A percentile compares a stretch with the other conserved stretches of the same genome.
Evolutionary conservation across 2,113 vertebrate genomes (phyloP).

Genomic region (Mionectes macconnelli): DNA sequence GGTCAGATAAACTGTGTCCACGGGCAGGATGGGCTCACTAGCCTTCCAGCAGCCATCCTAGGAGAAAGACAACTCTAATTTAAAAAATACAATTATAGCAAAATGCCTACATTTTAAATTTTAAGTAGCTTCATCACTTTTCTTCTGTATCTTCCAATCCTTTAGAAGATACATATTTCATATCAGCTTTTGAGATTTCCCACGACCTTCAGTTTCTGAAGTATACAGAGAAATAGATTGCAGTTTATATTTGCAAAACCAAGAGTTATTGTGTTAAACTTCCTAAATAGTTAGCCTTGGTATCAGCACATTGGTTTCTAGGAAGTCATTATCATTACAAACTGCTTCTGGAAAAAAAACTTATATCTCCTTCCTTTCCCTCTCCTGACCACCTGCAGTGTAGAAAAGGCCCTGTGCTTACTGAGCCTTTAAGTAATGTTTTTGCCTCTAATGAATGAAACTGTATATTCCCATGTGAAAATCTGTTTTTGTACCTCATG

Average conservation of each 20-base stretch:
- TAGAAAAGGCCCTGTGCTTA: not conserved
- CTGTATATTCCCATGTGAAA: not conserved
- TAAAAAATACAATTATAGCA: not conserved
- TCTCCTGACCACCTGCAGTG: not conserved
- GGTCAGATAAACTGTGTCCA: no score
- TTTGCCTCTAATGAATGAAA: not conserved
- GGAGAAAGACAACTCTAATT: no score
- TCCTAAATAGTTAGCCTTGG: not conserved
- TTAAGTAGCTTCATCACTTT: not conserved
- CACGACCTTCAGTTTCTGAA: not conserved
- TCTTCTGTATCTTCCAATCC: not conserved
- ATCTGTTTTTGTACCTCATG: not conserved
- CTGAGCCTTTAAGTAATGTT: not conserved
- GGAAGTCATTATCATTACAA: not conserved
- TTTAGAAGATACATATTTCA: not conserved
- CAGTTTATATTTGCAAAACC: not conserved
- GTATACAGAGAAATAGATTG: not conserved
- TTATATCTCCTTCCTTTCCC: not conserved
- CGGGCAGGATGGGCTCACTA: no score
- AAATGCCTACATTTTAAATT: not conserved
- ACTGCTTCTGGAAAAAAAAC: not conserved
- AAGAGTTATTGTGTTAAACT: not conserved
- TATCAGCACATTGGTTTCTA: not conserved
- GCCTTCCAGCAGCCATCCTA: no score
- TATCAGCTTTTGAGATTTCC: not conserved